Conservation (phyloP, 2,113 vertebrate species). For the Tautogolabrus adspersus region DNA sequence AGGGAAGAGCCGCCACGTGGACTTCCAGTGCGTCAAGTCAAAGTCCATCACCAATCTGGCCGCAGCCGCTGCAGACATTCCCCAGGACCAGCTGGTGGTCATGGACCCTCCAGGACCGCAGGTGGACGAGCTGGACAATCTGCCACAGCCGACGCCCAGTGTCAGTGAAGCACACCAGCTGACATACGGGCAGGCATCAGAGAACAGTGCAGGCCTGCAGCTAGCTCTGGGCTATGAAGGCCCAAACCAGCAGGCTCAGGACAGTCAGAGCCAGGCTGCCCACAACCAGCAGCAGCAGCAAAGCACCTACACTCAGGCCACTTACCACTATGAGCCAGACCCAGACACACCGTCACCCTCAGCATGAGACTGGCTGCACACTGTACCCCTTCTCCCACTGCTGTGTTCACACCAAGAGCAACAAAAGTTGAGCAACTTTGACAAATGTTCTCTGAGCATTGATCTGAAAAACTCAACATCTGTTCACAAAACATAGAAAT, state of each 20-base stretch:
- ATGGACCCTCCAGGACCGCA: constrained; percentile 92
- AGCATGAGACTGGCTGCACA: constrained; percentile 76
- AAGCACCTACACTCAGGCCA: constrained; percentile 62
- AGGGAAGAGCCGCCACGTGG: constrained; percentile 96
- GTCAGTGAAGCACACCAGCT: constrained; percentile 22
- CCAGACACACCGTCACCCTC: constrained; percentile 88
- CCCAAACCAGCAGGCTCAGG: constrained; percentile 52
- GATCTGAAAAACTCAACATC: background rate
- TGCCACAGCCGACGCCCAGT: constrained; percentile 69
- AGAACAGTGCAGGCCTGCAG: constrained; percentile 54
- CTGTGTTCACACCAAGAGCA: constrained; percentile 24
- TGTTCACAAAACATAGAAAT: background rate
- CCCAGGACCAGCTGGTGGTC: constrained; percentile 96
- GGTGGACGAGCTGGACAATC: constrained; percentile 94
- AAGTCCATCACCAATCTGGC: constrained; percentile 97
- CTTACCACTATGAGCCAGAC: constrained; percentile 84
- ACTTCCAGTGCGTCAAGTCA: constrained; percentile 98
- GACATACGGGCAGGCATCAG: background rate
- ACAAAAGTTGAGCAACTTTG: background rate
- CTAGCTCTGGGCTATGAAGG: constrained; percentile 43
- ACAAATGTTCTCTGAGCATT: background rate
- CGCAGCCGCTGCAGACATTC: constrained; percentile 93
- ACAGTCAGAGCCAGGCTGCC: constrained; percentile 17
- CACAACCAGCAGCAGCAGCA: constrained; percentile 45
- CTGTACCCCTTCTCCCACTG: background rate